phyloP scores from a whole-genome alignment of 2,113 vertebrate genomes.

The Chaetops frenatus region DNA sequence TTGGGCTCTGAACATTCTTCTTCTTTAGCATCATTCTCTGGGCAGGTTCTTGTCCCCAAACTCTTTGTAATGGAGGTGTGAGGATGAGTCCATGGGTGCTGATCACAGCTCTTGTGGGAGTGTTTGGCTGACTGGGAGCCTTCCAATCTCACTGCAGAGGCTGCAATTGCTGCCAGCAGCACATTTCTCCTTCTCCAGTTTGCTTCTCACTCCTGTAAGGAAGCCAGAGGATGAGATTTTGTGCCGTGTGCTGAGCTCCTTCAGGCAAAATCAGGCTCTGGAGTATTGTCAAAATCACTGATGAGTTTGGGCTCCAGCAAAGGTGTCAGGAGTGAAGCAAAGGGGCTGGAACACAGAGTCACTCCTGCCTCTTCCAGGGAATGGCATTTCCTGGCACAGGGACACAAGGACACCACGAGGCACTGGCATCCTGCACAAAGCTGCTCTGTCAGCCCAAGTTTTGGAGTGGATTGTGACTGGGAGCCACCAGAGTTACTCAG shows the following conservation, averaged over 20 bases:
- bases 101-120: background rate
- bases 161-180: background rate
- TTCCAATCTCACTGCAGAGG: background rate
- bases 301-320: background rate
- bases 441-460: background rate
- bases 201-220: background rate
- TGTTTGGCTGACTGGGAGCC: background rate
- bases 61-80: background rate
- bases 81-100: background rate
- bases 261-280: background rate
- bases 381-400: background rate
- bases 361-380: background rate
- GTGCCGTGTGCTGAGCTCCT: background rate
- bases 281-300: background rate
- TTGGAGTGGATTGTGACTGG: background rate
- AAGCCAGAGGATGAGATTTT: background rate
- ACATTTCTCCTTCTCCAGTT: background rate
- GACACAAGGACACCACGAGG: background rate
- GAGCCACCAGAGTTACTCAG: background rate
- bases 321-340: background rate
- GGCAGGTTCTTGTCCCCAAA: background rate
- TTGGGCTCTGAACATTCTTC: background rate
- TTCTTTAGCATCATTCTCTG: background rate
- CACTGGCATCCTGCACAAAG: background rate
- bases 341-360: background rate